Conservation (phyloP, 92 coral and sea anemone genomes). For the Chrysogorgia sp. region DNA sequence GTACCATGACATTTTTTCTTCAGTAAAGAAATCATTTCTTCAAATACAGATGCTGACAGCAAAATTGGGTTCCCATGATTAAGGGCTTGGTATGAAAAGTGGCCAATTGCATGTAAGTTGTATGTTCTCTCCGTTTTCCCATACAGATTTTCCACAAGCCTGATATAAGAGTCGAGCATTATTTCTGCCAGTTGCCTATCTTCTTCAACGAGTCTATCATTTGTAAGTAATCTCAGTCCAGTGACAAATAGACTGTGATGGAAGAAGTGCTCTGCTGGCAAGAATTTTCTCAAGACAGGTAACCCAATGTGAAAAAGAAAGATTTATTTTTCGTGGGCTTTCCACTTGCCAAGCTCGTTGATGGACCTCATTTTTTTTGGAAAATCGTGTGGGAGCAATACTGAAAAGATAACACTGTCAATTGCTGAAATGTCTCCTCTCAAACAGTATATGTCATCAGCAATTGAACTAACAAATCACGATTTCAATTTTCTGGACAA, state of each 20-base stretch:
- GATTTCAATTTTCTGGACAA: conserved; percentile 63
- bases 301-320: neutral
- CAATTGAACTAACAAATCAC: conserved; percentile 51
- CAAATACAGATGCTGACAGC: conserved; percentile 1
- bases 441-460: neutral
- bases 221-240: neutral
- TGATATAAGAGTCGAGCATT: too few relatives aligned
- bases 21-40: conserved; percentile 10
- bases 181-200: too few relatives aligned
- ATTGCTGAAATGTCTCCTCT: neutral
- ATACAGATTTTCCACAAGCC: neutral
- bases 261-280: too few relatives aligned
- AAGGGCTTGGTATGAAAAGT: too few relatives aligned
- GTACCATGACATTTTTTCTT: conserved; percentile 18
- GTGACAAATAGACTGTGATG: too few relatives aligned
- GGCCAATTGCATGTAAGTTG: conserved; percentile 11
- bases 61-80: neutral
- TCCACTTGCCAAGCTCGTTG: conserved; percentile 64
- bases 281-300: neutral
- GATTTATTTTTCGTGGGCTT: conserved; percentile 67
- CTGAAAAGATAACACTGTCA: neutral
- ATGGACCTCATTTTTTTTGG: conserved; percentile 50
- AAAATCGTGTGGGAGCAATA: too few relatives aligned
- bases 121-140: neutral
- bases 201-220: neutral